Base-by-base conservation (phyloP, 2,888 invertebrate genomes). In the Lapara coniferarum region DNA sequence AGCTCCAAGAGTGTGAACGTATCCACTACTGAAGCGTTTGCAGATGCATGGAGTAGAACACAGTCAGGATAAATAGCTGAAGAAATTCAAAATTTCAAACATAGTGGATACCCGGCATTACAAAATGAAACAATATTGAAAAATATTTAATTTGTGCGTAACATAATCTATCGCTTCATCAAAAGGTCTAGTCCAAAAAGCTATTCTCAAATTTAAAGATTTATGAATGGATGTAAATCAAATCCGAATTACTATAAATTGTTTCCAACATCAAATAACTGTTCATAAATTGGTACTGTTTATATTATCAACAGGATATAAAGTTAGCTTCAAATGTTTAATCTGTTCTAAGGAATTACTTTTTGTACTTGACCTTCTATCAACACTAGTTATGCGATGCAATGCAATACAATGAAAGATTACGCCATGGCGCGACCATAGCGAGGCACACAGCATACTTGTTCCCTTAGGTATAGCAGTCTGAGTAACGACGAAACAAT, bases 101-200 rank as follows among this genome's bases (percentile, higher is more conserved):
- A 25, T 25, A 25, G 25, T 25, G 25, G 25, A 25, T 25, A 25
- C 25, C 25, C 25, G 25, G 19, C 49, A 25, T 4, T 13, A 63
- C n/a, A 19, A 25, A 63, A 13, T 63, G 19, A 49, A 16, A 49
- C 44, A 49, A 19, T 12, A 49, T 10, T 10, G 12, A 19, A 49
- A 12, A 49, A 63, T 12, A 5, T 25, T 25, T 5, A 46, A n/a
- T 63, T 7, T 19, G 10, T 19, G 46, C 63, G 19, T 46, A 49
- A 19, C 44, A 49, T 0, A 46, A 59, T 46, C 7, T 19, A 49
- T 2, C 6, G 19, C 55, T 55, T 55, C 10, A 7, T 16, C 12
- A 46, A 16, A 63, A 63, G 49, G 49, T 63, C 63, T 63, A 63
- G 63, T 63, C 49, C 63, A 63, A 63, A 63, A 63, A 63, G 63